Evolutionary conservation across 1,140 invertebrate genomes (phyloP).

Genomic region (Yoshiicerus persimilis): DNA sequence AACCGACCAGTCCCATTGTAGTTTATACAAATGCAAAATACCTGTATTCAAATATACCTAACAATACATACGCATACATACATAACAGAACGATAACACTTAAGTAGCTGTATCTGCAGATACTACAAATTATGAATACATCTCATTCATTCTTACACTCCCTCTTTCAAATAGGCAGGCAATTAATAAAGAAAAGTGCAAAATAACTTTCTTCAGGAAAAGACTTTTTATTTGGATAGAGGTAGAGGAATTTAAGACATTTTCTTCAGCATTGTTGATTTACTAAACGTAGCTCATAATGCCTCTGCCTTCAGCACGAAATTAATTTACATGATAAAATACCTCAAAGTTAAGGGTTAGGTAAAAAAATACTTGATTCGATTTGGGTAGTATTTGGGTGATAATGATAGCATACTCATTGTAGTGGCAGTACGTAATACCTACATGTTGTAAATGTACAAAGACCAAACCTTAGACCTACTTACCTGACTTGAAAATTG

Average conservation of each 20-base stretch:
- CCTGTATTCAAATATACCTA: no score
- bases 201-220: neutral
- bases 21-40: neutral
- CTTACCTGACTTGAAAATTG: neutral
- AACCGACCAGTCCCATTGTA: neutral
- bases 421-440: neutral
- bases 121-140: neutral
- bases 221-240: neutral
- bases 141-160: neutral
- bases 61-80: no score
- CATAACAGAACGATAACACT: no score
- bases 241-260: neutral
- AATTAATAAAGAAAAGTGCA: neutral
- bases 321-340: neutral
- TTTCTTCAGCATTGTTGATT: neutral
- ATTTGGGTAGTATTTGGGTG: neutral
- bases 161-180: neutral
- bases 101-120: no score
- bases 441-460: no score
- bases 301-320: neutral
- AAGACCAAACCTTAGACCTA: neutral
- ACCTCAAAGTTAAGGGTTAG: neutral
- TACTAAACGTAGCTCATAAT: neutral
- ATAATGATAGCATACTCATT: neutral
- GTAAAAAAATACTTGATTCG: neutral